Percentiles rank a stretch among this genome's conserved stretches.
Conservation (phyloP, 1,140 invertebrate species). For the Thaumatotibia leucotreta region DNA sequence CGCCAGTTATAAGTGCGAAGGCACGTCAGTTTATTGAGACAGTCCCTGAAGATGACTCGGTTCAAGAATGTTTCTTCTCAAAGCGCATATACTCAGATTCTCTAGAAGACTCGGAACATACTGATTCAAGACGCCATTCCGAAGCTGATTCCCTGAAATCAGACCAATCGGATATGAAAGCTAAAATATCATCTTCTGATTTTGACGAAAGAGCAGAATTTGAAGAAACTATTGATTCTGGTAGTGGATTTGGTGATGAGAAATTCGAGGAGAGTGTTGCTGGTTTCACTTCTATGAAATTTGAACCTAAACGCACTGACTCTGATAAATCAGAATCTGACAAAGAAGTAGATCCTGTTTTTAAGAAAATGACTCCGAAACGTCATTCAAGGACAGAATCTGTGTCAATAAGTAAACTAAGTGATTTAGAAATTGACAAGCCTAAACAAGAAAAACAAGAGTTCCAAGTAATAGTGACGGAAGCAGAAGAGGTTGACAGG, state of each 20-base stretch:
- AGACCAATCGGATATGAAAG: constrained; percentile 71
- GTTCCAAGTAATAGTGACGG: constrained; percentile 72
- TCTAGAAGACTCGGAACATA: constrained; percentile 73
- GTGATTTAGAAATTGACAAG: constrained; percentile 47
- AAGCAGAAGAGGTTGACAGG: constrained; percentile 66
- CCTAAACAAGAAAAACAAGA: constrained; percentile 55
- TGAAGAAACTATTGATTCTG: constrained; percentile 65
- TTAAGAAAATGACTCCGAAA: constrained; percentile 71
- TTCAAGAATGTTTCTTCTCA: constrained; percentile 76
- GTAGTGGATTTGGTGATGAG: constrained; percentile 68
- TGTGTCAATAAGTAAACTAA: constrained; percentile 65
- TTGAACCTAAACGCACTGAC: constrained; percentile 46
- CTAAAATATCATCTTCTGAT: constrained; percentile 67
- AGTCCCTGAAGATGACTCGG: constrained; percentile 73
- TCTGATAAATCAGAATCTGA: constrained; percentile 56
- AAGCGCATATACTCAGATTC: constrained; percentile 76
- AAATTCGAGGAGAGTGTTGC: constrained; percentile 69
- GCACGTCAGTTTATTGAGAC: constrained; percentile 76
- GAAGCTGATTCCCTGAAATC: constrained; percentile 75
- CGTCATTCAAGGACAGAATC: constrained; percentile 72
- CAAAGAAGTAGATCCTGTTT: constrained; percentile 57
- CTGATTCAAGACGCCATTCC: constrained; percentile 70
- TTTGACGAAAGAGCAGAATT: constrained; percentile 72
- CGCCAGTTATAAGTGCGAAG: constrained; percentile 72
- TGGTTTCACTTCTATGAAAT: constrained; percentile 60